Conservation (phyloP, 2,797 vertebrate genomes). For the Pangasius larnaudii region DNA sequence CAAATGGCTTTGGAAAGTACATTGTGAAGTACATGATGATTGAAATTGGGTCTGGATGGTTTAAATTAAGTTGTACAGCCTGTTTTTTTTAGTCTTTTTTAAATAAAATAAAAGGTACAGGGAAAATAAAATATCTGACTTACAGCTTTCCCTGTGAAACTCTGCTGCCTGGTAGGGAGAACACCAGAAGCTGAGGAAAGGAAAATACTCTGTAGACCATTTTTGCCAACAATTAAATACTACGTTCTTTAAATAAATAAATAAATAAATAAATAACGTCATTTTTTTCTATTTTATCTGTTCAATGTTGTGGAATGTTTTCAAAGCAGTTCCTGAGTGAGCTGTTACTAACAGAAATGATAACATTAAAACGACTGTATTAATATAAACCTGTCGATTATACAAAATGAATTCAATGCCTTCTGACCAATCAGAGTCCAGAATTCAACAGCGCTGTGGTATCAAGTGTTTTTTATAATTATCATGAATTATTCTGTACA, state of each 20-base stretch:
- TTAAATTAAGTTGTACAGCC: background rate
- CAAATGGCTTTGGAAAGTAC: no score
- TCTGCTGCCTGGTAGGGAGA: constrained; percentile 77
- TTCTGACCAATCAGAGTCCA: background rate
- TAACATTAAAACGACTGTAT: background rate
- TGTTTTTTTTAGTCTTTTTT: background rate
- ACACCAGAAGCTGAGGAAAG: constrained; percentile 75
- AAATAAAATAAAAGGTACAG: background rate
- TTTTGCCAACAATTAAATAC: background rate
- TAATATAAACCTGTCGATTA: background rate
- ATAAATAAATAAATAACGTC: no score
- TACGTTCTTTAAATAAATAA: no score
- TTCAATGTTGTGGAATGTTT: background rate
- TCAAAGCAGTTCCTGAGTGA: background rate
- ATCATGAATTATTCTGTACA: no score
- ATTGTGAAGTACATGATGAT: background rate
- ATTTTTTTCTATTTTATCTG: background rate
- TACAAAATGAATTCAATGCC: no score
- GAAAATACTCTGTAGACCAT: background rate
- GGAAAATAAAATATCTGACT: constrained; percentile 58
- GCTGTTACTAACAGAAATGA: background rate
- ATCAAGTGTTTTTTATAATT: background rate
- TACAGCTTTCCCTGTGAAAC: constrained; percentile 80
- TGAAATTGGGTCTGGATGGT: background rate
- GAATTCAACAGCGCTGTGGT: background rate